Evolutionary conservation across 2,888 invertebrate species (phyloP).

Genomic region (Bellardia bayeri): DNA sequence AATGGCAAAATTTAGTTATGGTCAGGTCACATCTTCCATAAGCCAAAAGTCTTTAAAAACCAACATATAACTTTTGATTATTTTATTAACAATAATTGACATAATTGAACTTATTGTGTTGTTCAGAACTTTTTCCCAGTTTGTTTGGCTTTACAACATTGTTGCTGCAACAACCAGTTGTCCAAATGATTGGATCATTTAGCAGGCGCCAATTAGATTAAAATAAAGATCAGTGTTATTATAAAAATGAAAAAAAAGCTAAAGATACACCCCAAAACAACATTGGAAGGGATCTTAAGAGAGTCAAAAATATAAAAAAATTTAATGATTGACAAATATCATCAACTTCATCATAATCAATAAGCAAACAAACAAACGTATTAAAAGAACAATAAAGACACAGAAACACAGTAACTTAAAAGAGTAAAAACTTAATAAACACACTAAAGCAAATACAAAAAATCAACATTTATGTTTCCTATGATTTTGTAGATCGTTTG

Average conservation of each 20-base stretch:
- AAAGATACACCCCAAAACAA: constrained; percentile 26
- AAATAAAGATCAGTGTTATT: constrained; percentile 13
- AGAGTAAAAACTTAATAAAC: neutral
- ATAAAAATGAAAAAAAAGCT: neutral
- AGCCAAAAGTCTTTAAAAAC: no score
- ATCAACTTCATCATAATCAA: constrained; percentile 29
- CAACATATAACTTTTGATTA: neutral
- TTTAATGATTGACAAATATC: constrained; percentile 63
- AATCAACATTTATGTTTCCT: no score
- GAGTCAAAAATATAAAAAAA: constrained; percentile 54
- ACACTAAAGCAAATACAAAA: no score
- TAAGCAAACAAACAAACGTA: neutral
- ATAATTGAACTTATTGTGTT: constrained; percentile 9
- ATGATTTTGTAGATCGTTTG: no score
- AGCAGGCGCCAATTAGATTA: constrained; percentile 64
- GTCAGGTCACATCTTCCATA: no score
- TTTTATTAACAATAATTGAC: constrained; percentile 25
- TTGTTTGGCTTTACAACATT: constrained; percentile 23
- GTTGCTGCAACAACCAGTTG: constrained; percentile 29
- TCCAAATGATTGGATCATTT: constrained; percentile 35
- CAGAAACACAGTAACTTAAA: neutral
- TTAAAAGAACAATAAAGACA: neutral
- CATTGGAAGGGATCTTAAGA: constrained; percentile 52
- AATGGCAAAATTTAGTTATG: neutral
- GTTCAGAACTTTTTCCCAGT: neutral